phyloP scores from a whole-genome alignment of 2,797 vertebrate genomes.

The Enteromius paludinosus region DNA sequence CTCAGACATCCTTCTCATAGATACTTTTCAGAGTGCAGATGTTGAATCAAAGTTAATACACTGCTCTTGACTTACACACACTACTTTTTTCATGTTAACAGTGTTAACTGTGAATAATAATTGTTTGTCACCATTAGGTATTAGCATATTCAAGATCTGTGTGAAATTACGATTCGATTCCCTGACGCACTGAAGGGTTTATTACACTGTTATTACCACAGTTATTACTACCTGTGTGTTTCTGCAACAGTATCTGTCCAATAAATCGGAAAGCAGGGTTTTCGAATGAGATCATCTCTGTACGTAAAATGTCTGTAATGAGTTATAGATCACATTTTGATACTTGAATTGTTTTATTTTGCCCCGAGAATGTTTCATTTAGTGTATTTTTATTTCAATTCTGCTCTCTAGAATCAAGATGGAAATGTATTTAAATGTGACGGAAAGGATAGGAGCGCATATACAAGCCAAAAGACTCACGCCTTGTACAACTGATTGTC shows the following conservation, averaged over 20 bases:
- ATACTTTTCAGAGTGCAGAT: conserved; percentile 9
- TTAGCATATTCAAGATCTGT: conserved; percentile 27
- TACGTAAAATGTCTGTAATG: conserved; percentile 21
- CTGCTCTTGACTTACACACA: neutral
- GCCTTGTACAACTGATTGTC: conserved; percentile 11
- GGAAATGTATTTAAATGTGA: conserved; percentile 1
- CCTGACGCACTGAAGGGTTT: conserved; percentile 44
- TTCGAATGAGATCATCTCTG: neutral
- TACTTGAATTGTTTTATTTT: conserved; percentile 4
- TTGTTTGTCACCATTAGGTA: conserved; percentile 14
- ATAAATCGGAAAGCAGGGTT: conserved; percentile 22
- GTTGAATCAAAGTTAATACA: conserved; percentile 24
- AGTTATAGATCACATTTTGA: conserved; percentile 6
- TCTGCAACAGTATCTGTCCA: neutral
- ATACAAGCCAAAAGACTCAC: conserved; percentile 18
- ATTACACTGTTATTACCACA: conserved; percentile 18
- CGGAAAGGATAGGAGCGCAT: neutral
- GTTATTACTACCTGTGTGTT: conserved; percentile 3
- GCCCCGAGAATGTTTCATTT: neutral
- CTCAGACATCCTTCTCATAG: conserved; percentile 14
- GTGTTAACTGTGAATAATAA: conserved; percentile 34
- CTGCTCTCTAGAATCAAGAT: neutral
- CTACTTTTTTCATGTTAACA: conserved; percentile 1
- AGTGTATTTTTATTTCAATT: neutral
- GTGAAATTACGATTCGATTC: conserved; percentile 55